Evolutionary conservation across 2,888 invertebrate species (phyloP).

Genomic region (Coenonympha glycerion): DNA sequence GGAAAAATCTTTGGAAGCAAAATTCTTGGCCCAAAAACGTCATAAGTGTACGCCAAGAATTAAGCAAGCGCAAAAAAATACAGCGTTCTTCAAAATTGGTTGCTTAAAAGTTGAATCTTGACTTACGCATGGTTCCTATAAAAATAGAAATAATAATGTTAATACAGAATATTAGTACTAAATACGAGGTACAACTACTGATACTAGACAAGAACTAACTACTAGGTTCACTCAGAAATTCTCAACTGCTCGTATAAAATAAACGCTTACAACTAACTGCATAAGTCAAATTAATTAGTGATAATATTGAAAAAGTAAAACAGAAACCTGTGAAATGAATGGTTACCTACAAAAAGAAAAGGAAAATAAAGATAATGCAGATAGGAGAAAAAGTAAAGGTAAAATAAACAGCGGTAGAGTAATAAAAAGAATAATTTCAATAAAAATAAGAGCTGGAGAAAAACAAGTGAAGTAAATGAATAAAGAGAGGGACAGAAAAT

Average conservation of each 20-base stretch:
- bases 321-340: too few relatives aligned
- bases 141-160: conserved; percentile 55
- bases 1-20: conserved; percentile 46
- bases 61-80: conserved; percentile 54
- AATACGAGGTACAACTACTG: conserved; percentile 18
- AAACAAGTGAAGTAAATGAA: too few relatives aligned
- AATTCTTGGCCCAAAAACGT: conserved; percentile 38
- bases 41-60: conserved; percentile 42
- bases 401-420: too few relatives aligned
- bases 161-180: conserved; percentile 27
- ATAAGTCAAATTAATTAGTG: background rate
- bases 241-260: background rate
- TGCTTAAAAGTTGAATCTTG: conserved; percentile 57
- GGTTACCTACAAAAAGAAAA: too few relatives aligned
- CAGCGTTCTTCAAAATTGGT: conserved; percentile 53
- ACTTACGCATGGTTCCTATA: conserved; percentile 77
- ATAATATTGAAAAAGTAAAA: background rate
- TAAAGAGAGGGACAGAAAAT: too few relatives aligned
- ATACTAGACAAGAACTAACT: conserved; percentile 11
- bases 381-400: too few relatives aligned
- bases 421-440: too few relatives aligned
- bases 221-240: conserved; percentile 1
- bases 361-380: too few relatives aligned
- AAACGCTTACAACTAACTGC: background rate
- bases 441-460: too few relatives aligned